Evolutionary conservation across 2,888 invertebrate species (phyloP), one percentile per base, ranked within the genome.

Genomic region (Pristionchus japonicus): DNA sequence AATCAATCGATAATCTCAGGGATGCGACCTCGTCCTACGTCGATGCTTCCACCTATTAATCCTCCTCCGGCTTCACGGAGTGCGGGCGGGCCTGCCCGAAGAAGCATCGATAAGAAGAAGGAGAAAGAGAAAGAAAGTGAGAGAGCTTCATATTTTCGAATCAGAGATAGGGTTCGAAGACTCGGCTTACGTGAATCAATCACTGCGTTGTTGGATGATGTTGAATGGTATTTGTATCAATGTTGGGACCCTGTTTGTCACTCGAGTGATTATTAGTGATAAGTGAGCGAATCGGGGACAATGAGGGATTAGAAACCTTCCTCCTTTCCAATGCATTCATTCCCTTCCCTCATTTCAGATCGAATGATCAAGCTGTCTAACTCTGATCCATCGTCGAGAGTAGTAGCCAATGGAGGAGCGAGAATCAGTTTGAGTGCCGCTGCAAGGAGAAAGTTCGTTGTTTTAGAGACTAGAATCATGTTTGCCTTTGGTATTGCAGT

Each of bases 221-320:
- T n/a, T n/a, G n/a, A n/a, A n/a, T n/a, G n/a, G n/a, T n/a, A n/a
- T n/a, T n/a, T n/a, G n/a, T n/a, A n/a, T n/a, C n/a, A n/a, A n/a
- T n/a, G n/a, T n/a, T n/a, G n/a, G n/a, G n/a, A n/a, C 27, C 47
- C 47, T 80, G 17, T 77, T 47, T 43, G 47, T 77, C 43, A 77
- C n/a, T n/a, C n/a, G n/a, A n/a, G n/a, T n/a, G n/a, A n/a, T n/a
- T 80, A 47, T n/a, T 80, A 37, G 77, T 77, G 40, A 37, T 40
- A 47, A 77, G 40, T 80, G 47, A 80, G 13, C n/a, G 47, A 47
- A 80, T 47, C 27, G 43, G 6, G 80, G 47, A 47, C 43, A 80
- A 27, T 40, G 47, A n/a, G 27, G 23, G 80, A 47, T 96, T 96
- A 94, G 95, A 88, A 94, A 40, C 43, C 15, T 37, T 15, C 74